Base-by-base conservation (phyloP, 2,797 vertebrate species). In the Diglossa cyanea region DNA sequence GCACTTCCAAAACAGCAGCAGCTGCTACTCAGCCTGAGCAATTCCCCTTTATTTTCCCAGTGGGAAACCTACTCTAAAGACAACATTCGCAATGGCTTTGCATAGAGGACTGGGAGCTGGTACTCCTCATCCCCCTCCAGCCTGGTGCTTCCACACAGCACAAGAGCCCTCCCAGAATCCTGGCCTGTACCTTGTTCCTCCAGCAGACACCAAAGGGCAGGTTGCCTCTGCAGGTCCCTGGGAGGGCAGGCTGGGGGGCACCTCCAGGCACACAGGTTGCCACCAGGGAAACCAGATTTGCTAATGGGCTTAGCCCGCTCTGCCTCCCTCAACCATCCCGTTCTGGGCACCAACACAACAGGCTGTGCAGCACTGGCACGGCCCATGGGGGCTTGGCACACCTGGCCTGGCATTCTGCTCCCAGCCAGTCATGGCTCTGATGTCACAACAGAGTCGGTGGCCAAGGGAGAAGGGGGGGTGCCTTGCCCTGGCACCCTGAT, bases 21-120 rank as follows among this genome's bases (percentile, higher is more conserved):
- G 84, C 67, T 97, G 84, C 47, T 89, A 39, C 57, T 93, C 71
- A 92, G 47, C 3, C 20, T 77, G 65, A 76, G 74, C 25, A 71
- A 91, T 86, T 94, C 63, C 58, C 53, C 55, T 91, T 96, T 85
- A 91, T 85, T 60, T 79, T 81, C 53, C 83, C 84, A 63, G n/a
- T 57, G 81, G 68, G 57, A 95, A 89, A 74, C 58, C 68, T 82
- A 10, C 45, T 85, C 50, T 57, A 58, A 87, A 87, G 75, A 61
- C 50, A 85, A 26, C 17, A 11, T 30, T 60, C 62, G 26, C 0
- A 1, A 26, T 1, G 4, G 81, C 30, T 61, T 67, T 4, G 3
- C 51, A 28, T 3, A 4, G 24, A 57, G 65, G 35, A 30, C 39
- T 54, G 28, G 8, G 5, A 77, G 30, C 6, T 37, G 21, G 31